Percentiles rank a stretch among this genome's conserved stretches.
phyloP scores from a whole-genome alignment of 2,113 vertebrate species.

The Irena cyanogastra region DNA sequence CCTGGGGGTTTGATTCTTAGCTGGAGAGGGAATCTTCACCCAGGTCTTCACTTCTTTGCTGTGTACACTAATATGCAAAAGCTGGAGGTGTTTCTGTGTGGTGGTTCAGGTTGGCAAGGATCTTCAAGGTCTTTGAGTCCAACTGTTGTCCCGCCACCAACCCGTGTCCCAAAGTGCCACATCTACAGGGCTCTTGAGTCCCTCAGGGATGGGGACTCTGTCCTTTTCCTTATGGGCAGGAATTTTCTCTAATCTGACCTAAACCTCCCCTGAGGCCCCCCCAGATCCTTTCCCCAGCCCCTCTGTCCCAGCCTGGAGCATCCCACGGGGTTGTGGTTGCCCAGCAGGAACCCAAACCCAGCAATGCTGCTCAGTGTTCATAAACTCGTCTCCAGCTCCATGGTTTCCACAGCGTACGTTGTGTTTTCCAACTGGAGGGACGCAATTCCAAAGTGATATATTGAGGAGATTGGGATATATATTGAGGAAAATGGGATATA shows the following conservation, averaged over 20 bases:
- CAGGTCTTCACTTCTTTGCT: not conserved
- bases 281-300: not conserved
- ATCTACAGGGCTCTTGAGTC: not conserved
- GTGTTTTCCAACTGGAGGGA: rapidly evolving
- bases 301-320: not conserved
- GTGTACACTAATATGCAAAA: not conserved
- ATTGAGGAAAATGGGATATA: too few relatives aligned
- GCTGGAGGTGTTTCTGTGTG: not conserved
- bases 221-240: not conserved
- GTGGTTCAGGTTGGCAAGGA: not conserved
- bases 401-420: rapidly evolving
- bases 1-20: not conserved
- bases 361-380: not conserved
- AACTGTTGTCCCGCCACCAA: not conserved
- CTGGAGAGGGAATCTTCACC: not conserved
- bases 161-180: not conserved
- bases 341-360: not conserved
- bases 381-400: rapidly evolving
- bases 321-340: not conserved
- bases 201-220: not conserved
- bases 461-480: not conserved
- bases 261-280: too few relatives aligned
- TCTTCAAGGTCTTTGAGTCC: rapidly evolving
- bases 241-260: not conserved
- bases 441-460: rapidly evolving